Conservation (phyloP, 1,140 invertebrate species). For the Macrocentrus cingulum region DNA sequence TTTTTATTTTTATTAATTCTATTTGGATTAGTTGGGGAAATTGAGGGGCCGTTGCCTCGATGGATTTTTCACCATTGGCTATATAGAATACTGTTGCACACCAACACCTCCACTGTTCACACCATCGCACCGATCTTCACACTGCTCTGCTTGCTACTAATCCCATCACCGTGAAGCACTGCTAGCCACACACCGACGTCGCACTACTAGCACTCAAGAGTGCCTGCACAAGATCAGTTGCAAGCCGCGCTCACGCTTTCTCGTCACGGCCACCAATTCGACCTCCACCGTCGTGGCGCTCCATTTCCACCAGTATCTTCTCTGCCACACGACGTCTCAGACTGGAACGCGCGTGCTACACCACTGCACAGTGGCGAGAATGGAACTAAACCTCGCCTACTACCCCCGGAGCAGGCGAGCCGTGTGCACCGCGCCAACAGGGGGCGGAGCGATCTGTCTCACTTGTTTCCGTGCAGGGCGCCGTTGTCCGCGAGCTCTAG, state of each 20-base stretch:
- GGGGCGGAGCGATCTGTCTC: conserved; percentile 15
- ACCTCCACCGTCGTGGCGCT: too few relatives aligned
- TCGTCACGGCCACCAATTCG: too few relatives aligned
- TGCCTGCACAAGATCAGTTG: too few relatives aligned
- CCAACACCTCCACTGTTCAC: background rate
- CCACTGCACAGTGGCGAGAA: conserved; percentile 14
- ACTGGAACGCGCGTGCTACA: conserved; percentile 7
- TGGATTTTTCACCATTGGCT: background rate
- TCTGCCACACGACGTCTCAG: too few relatives aligned
- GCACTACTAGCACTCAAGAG: too few relatives aligned
- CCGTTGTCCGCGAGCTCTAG: background rate
- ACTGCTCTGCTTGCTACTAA: conserved; percentile 14
- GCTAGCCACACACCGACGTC: too few relatives aligned
- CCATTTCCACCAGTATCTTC: background rate
- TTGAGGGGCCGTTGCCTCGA: too few relatives aligned
- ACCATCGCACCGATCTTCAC: conserved; percentile 3
- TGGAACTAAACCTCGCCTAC: conserved; percentile 28
- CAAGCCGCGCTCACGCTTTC: too few relatives aligned
- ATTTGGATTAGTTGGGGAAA: too few relatives aligned
- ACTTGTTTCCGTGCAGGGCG: background rate
- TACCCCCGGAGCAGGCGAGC: conserved; percentile 18
- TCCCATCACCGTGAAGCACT: conserved; percentile 11
- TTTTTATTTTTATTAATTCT: too few relatives aligned
- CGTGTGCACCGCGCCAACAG: conserved; percentile 24
- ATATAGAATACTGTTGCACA: too few relatives aligned